These are phyloP conservation scores for Adelosebastes latens DNA, from an alignment of 2,797 vertebrate genomes.

Conservation along the genomic window DNA sequence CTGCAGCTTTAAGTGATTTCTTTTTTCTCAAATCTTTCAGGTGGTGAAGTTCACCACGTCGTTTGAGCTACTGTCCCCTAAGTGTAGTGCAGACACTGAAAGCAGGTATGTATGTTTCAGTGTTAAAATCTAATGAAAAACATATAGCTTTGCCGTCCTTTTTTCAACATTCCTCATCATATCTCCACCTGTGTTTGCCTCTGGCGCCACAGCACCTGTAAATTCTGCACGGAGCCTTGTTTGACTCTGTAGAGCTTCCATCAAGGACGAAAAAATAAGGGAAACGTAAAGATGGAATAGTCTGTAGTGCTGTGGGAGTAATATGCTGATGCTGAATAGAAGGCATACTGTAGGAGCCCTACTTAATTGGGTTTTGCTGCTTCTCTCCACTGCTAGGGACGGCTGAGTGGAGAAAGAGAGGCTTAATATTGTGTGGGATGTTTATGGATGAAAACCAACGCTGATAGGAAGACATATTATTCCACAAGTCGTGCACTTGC, in stretches of 20 bases:
- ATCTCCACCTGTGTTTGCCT: slow-evolving; percentile 16
- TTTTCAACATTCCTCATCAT: neutral
- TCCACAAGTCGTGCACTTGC: slow-evolving; percentile 29
- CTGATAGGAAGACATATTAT: slow-evolving; percentile 51
- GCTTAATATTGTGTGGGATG: slow-evolving; percentile 70
- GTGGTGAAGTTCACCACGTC: slow-evolving; percentile 99
- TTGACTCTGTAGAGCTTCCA: slow-evolving; percentile 30
- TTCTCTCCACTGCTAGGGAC: slow-evolving; percentile 51
- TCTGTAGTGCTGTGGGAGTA: slow-evolving; percentile 53
- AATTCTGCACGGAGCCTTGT: slow-evolving; percentile 14
- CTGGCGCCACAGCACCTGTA: neutral
- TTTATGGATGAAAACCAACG: slow-evolving; percentile 65
- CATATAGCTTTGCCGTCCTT: neutral
- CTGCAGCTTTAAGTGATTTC: slow-evolving; percentile 11
- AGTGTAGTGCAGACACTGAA: slow-evolving; percentile 95
- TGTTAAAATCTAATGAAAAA: slow-evolving; percentile 1
- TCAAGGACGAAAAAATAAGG: slow-evolving; percentile 34
- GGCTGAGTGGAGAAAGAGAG: slow-evolving; percentile 59
- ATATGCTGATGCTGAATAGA: slow-evolving; percentile 60
- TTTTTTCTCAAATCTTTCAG: slow-evolving; percentile 73
- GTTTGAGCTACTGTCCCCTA: slow-evolving; percentile 96
- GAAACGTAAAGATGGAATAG: slow-evolving; percentile 39
- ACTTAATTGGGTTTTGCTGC: slow-evolving; percentile 67
- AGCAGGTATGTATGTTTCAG: slow-evolving; percentile 85
- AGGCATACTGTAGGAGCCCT: slow-evolving; percentile 52